Evolutionary conservation across 2,888 invertebrate genomes (phyloP).

Genomic region (Macrosoma leucophasiata): DNA sequence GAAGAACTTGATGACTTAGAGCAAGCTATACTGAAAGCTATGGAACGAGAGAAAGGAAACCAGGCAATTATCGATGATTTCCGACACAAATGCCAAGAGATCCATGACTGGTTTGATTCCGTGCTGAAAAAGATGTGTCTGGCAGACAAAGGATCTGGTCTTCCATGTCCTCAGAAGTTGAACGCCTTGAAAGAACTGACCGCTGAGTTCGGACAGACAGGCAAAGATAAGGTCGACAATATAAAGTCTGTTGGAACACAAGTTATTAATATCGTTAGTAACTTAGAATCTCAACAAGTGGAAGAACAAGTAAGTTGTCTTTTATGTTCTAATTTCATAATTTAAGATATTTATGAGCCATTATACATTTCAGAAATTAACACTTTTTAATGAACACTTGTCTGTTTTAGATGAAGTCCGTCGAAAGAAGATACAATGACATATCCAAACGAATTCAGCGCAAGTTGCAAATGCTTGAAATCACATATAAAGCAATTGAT

Average conservation of each 20-base stretch:
- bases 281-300: slow-evolving; percentile 91
- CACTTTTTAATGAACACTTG: slow-evolving; percentile 5
- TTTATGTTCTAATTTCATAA: slow-evolving; percentile 1
- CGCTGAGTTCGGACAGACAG: slow-evolving; percentile 83
- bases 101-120: slow-evolving; percentile 88
- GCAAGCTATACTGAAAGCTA: slow-evolving; percentile 80
- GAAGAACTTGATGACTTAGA: slow-evolving; percentile 83
- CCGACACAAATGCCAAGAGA: slow-evolving; percentile 82
- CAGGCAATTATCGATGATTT: slow-evolving; percentile 87
- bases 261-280: slow-evolving; percentile 88
- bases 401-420: slow-evolving; percentile 79
- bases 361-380: neutral
- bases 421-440: slow-evolving; percentile 89
- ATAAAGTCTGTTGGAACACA: slow-evolving; percentile 81
- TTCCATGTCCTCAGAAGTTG: slow-evolving; percentile 87
- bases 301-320: slow-evolving; percentile 82
- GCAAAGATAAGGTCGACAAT: slow-evolving; percentile 81
- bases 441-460: slow-evolving; percentile 89
- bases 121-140: slow-evolving; percentile 87
- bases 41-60: slow-evolving; percentile 84
- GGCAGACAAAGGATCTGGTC: slow-evolving; percentile 88
- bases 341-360: neutral
- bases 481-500: slow-evolving; percentile 88
- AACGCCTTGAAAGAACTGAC: slow-evolving; percentile 83
- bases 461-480: slow-evolving; percentile 88